These are phyloP conservation scores for Sebastes paucispinis DNA, from an alignment of 2,797 vertebrate species.

Conservation along the genomic window DNA sequence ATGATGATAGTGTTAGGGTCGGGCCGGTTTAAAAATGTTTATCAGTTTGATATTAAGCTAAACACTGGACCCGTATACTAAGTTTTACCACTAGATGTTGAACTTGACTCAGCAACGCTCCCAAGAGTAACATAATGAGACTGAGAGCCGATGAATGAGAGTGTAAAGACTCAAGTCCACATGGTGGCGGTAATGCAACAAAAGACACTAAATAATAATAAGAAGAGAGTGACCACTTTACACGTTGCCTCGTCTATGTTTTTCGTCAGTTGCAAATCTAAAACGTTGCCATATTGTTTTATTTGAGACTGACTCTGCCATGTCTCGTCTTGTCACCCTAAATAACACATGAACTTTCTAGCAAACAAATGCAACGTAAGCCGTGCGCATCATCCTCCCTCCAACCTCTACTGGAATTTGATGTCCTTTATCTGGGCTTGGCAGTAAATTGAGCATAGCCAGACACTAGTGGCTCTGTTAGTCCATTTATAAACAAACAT, in stretches of 20 bases:
- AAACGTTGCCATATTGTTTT: neutral
- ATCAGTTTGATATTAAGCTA: neutral
- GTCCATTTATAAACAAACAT: no score
- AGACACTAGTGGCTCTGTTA: no score
- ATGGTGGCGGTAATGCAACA: neutral
- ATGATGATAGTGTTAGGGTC: neutral
- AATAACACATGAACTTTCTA: neutral
- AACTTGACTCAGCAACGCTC: rapidly evolving
- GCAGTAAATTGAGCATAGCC: no score
- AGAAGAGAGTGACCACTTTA: no score
- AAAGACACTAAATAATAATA: neutral
- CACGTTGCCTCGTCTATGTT: no score
- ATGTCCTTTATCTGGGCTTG: no score
- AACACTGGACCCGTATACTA: rapidly evolving
- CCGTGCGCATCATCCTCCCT: no score
- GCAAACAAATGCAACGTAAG: neutral
- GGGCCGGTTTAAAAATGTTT: no score
- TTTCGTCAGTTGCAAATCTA: neutral
- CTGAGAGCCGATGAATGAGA: neutral
- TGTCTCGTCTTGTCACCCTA: no score
- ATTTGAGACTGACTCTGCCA: neutral
- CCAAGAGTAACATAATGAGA: no score
- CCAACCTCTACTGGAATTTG: no score
- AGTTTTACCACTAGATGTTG: neutral
- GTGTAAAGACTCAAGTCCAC: neutral